Percentiles rank a stretch among this genome's conserved stretches.
Evolutionary conservation across 2,797 vertebrate species (phyloP).

Genomic region (Poeciliopsis presidionis): DNA sequence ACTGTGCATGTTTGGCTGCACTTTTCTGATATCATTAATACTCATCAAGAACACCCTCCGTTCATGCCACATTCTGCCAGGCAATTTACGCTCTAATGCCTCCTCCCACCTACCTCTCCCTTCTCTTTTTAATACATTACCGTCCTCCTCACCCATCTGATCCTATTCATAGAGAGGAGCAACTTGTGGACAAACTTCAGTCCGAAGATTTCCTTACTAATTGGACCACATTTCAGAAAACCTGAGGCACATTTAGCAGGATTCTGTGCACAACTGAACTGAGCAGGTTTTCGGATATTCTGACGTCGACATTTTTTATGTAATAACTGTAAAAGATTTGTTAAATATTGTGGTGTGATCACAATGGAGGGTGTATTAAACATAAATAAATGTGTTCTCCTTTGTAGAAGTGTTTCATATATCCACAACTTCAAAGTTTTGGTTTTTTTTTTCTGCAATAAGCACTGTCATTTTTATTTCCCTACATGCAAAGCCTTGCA

Average conservation of each 20-base stretch:
- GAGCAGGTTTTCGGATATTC: not conserved
- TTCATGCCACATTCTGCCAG: conserved; percentile 55
- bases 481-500: not conserved
- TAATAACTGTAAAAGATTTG: not conserved
- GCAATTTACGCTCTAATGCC: conserved; percentile 56
- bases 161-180: not conserved
- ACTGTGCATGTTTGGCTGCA: conserved; percentile 66
- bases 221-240: not conserved
- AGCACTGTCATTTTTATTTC: not conserved
- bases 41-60: conserved; percentile 67
- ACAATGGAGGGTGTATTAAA: not conserved
- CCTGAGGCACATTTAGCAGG: not conserved
- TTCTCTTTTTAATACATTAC: conserved; percentile 29
- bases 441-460: not conserved
- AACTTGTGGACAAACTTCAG: not conserved
- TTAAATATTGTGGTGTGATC: not conserved
- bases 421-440: not conserved
- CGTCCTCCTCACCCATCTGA: conserved; percentile 28
- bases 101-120: conserved; percentile 39
- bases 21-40: conserved; percentile 75
- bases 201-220: not conserved
- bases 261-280: not conserved
- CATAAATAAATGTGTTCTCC: not conserved
- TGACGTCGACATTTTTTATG: not conserved
- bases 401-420: not conserved